These are phyloP conservation scores for Calypte anna DNA, from an alignment of 2,113 vertebrate species.

Conservation along the genomic window DNA sequence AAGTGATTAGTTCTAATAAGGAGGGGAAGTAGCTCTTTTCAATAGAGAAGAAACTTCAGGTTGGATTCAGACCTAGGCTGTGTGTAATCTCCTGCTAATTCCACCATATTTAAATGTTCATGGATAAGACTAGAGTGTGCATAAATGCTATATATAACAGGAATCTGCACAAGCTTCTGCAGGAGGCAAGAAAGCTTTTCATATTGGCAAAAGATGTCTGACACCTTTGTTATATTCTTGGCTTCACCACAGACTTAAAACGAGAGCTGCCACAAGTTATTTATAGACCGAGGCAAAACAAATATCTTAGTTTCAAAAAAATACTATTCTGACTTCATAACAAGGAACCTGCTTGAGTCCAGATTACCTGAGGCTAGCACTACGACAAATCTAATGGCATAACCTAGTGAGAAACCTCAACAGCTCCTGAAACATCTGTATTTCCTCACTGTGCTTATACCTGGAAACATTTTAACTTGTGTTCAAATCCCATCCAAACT, in stretches of 20 bases:
- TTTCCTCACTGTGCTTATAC: background rate
- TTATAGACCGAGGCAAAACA: background rate
- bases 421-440: background rate
- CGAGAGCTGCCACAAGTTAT: background rate
- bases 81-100: background rate
- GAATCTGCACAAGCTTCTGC: background rate
- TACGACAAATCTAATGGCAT: background rate
- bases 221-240: background rate
- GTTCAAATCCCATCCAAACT: background rate
- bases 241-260: background rate
- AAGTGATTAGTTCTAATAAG: background rate
- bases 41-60: background rate
- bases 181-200: background rate
- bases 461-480: background rate
- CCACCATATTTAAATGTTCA: background rate
- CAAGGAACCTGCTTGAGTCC: background rate
- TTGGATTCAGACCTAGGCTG: background rate
- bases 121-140: background rate
- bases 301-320: background rate
- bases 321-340: background rate
- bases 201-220: background rate
- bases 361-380: background rate
- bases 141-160: background rate
- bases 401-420: background rate
- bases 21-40: background rate